Evolutionary conservation across 2,113 vertebrate species (phyloP), one percentile per base, ranked within the genome.

Genomic region (Cairina moschata): DNA sequence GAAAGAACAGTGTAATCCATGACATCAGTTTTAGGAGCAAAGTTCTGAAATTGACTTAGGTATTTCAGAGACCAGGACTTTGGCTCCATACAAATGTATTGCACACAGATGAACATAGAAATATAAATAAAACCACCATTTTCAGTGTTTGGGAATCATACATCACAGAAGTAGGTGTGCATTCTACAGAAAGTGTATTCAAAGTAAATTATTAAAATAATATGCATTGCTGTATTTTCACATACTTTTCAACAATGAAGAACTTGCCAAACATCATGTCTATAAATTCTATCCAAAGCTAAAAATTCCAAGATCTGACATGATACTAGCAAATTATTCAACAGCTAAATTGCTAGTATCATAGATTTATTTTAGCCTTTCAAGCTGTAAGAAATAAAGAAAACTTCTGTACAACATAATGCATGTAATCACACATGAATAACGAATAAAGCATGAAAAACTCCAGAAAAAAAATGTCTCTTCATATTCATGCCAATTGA

Each of bases 391-490:
- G 22, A 73, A 56, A 38, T 38, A 21, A 46, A 7, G 21, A 62
- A 26, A 36, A 32, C 74, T 56, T 9, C 23, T 73, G 12, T 73
- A 5, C 32, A 52, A 66, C 4, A 46, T 40, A 4, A 11, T 34
- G 16, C 6, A 36, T 20, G 14, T 80, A 75, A 25, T 22, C 0
- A 0, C 66, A 88, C 9, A 8, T 32, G 9, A 10, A 16, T 66
- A 75, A 65, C 18, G 48, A 78, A 69, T 63, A 32, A 83, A 83
- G 36, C 6, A 48, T 46, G 66, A 50, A 66, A 60, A 72, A 23
- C 4, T 52, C 1, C 4, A 3, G 11, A 8, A 17, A 4, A 36
- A 67, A 46, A 34, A 3, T 0, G 1, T 6, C 17, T 7, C 54
- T 86, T 75, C 18, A 11, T 73, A 55, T n/a, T 80, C 10, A 50